These are phyloP conservation scores for Patella depressa DNA, from an alignment of 2,888 invertebrate species.

Conservation along the genomic window DNA sequence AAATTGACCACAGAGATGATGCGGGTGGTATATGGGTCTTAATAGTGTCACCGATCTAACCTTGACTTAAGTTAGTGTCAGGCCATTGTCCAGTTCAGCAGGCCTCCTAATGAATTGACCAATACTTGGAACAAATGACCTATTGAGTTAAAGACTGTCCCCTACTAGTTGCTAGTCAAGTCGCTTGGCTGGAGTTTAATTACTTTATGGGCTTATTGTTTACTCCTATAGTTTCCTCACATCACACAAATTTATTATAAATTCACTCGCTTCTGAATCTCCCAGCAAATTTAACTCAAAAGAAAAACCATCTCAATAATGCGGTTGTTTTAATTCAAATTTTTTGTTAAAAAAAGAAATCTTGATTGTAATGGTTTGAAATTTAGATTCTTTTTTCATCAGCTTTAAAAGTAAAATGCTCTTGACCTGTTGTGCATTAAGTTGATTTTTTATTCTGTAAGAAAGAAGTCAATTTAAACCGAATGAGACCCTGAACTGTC, in stretches of 20 bases:
- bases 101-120: neutral
- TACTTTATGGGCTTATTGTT: neutral
- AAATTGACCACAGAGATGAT: neutral
- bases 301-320: too few relatives aligned
- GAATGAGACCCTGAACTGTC: too few relatives aligned
- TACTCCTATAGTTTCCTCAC: constrained; percentile 2
- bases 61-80: neutral
- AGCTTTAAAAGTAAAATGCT: too few relatives aligned
- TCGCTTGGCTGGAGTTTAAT: constrained; percentile 1
- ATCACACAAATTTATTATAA: neutral
- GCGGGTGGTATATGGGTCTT: neutral
- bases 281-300: too few relatives aligned
- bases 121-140: neutral
- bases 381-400: too few relatives aligned
- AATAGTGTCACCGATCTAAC: constrained; percentile 3
- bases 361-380: too few relatives aligned
- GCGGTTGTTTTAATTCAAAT: too few relatives aligned
- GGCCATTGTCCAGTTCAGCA: neutral
- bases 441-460: too few relatives aligned
- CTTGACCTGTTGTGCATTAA: too few relatives aligned
- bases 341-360: too few relatives aligned
- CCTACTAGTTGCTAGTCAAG: neutral
- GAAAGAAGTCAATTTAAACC: too few relatives aligned
- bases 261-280: too few relatives aligned
- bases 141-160: constrained; percentile 3